phyloP scores from a whole-genome alignment of 2,797 vertebrate genomes.

The Bryconaethiops microstoma region DNA sequence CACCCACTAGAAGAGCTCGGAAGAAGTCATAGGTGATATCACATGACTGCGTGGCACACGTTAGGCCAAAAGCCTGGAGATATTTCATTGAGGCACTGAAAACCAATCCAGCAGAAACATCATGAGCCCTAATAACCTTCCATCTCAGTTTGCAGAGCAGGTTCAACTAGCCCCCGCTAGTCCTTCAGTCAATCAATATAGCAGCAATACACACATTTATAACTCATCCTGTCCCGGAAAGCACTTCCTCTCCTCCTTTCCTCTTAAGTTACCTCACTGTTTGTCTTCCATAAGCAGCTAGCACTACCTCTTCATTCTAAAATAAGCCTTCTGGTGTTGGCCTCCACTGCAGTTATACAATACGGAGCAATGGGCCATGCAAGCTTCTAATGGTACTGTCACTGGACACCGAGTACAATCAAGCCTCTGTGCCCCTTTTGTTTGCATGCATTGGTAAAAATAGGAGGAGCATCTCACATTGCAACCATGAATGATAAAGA shows the following conservation, averaged over 20 bases:
- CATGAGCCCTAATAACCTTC: conserved; percentile 38
- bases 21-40: conserved; percentile 3
- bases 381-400: conserved; percentile 35
- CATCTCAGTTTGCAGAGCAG: conserved; percentile 33
- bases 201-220: conserved; percentile 69
- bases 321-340: conserved; percentile 31
- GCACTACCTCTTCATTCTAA: conserved; percentile 32
- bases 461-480: conserved; percentile 41
- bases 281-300: conserved; percentile 43
- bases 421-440: conserved; percentile 21
- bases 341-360: conserved; percentile 26
- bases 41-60: neutral
- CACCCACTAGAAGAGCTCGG: neutral
- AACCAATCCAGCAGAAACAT: conserved; percentile 26
- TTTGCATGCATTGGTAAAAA: conserved; percentile 38
- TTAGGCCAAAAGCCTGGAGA: conserved; percentile 4
- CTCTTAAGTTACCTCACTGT: conserved; percentile 56
- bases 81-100: conserved; percentile 27
- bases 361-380: conserved; percentile 24
- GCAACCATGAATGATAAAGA: conserved; percentile 37
- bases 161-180: conserved; percentile 5
- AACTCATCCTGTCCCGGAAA: conserved; percentile 66
- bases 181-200: conserved; percentile 56
- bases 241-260: conserved; percentile 60
- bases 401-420: conserved; percentile 48